Evolutionary conservation across 2,888 invertebrate genomes (phyloP).

Genomic region (Diaphora mendica): DNA sequence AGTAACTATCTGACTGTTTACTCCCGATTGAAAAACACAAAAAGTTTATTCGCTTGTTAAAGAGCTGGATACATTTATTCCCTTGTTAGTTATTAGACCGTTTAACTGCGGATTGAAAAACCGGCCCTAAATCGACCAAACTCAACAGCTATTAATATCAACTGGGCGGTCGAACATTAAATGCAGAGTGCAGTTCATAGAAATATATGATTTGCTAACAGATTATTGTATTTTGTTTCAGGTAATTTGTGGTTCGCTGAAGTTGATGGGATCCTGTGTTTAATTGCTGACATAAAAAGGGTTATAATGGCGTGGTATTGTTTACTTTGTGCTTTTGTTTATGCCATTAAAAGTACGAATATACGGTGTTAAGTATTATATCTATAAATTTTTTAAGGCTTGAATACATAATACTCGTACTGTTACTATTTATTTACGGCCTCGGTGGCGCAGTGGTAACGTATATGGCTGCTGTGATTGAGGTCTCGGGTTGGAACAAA

Average conservation of each 20-base stretch:
- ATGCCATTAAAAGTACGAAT: background rate
- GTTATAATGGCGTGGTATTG: slow-evolving; percentile 15
- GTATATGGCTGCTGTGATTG: too few relatives aligned
- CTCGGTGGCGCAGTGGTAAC: too few relatives aligned
- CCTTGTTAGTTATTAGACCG: too few relatives aligned
- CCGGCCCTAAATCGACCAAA: background rate
- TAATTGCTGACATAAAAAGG: slow-evolving; percentile 33
- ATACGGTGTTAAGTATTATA: background rate
- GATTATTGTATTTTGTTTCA: slow-evolving; percentile 62
- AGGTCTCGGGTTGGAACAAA: too few relatives aligned
- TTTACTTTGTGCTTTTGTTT: slow-evolving; percentile 8
- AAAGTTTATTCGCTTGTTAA: too few relatives aligned
- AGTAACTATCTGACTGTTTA: too few relatives aligned
- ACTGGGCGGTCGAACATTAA: slow-evolving; percentile 28
- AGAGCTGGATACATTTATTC: too few relatives aligned
- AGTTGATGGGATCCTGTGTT: slow-evolving; percentile 40
- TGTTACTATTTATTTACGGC: too few relatives aligned
- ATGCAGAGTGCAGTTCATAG: slow-evolving; percentile 19
- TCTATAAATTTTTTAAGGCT: background rate
- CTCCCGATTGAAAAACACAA: too few relatives aligned
- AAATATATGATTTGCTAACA: slow-evolving; percentile 49
- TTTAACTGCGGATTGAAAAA: too few relatives aligned
- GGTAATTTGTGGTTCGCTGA: slow-evolving; percentile 57
- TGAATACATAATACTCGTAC: background rate
- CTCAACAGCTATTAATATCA: background rate